These are phyloP conservation scores for Archocentrus centrarchus DNA, from an alignment of 2,113 vertebrate genomes.

Conservation along the genomic window DNA sequence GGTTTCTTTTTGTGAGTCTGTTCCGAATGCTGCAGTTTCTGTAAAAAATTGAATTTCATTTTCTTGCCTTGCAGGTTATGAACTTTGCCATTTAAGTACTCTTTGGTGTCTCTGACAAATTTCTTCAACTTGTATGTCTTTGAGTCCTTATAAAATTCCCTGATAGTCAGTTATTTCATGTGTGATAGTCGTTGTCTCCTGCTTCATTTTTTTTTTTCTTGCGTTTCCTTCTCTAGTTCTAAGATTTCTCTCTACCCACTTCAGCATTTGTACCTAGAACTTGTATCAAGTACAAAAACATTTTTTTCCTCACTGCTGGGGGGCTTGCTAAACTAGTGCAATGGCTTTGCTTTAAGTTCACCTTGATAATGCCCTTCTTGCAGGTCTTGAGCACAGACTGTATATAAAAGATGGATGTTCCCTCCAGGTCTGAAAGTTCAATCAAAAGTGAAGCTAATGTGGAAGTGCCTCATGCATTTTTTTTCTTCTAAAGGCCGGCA, in stretches of 20 bases:
- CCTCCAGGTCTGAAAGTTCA: slow-evolving; percentile 10
- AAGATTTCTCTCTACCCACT: slow-evolving; percentile 4
- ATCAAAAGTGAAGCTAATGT: slow-evolving; percentile 2
- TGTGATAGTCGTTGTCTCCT: slow-evolving; percentile 35
- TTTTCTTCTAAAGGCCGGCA: not conserved
- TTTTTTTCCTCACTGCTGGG: not conserved
- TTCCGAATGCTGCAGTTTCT: not conserved
- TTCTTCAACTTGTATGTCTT: slow-evolving; percentile 26
- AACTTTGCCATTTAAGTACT: slow-evolving; percentile 21
- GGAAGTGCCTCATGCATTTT: not conserved
- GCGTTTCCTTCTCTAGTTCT: slow-evolving; percentile 7
- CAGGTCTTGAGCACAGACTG: slow-evolving; percentile 2
- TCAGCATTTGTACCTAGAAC: not conserved
- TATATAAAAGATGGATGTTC: not conserved
- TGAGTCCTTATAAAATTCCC: slow-evolving; percentile 34
- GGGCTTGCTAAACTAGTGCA: not conserved
- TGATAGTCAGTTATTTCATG: slow-evolving; percentile 31
- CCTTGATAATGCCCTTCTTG: slow-evolving; percentile 5
- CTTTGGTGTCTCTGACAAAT: slow-evolving; percentile 22
- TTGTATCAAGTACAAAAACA: not conserved
- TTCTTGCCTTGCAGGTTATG: slow-evolving; percentile 28
- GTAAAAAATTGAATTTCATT: slow-evolving; percentile 6
- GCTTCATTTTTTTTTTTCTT: slow-evolving; percentile 14
- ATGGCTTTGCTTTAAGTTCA: not conserved
- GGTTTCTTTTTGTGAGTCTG: slow-evolving; percentile 2